Evolutionary conservation across 2,113 vertebrate genomes (phyloP), one percentile per base, ranked within the genome.

Genomic region (Desmodus rotundus): DNA sequence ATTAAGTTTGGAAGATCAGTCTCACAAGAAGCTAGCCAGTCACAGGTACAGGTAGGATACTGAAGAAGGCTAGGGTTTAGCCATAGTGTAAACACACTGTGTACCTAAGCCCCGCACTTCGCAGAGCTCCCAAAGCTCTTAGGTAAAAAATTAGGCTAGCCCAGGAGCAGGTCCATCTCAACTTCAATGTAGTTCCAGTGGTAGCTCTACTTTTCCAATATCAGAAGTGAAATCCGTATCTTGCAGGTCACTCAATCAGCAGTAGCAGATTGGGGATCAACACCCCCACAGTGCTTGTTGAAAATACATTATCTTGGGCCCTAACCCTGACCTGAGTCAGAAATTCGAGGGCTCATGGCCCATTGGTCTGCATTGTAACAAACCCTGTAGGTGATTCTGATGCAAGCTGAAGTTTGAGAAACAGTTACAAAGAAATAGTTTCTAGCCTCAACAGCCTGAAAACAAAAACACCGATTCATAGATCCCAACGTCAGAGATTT

Each of bases 211-310:
- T 31, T 67, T 20, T 10, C 19, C 4, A 15, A 4, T 54, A 31
- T 36, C 36, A 52, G 33, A 70, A 36, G 47, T 43, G 22, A 54
- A 19, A 88, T 70, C 68, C n/a, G 78, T 45, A 52, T 28, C 43
- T 43, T 43, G 17, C 4, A 24, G 3, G 6, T 28, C 1, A 7
- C 12, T 20, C 43, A 56, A 0, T 73, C 33, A 73, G 0, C 19
- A 54, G 50, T 54, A 80, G 24, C 3, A 50, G 13, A n/a, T n/a
- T n/a, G n/a, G n/a, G n/a, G n/a, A n/a, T n/a, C 58, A 68, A 4
- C 4, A 15, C 6, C 38, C 20, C 8, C 1, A 22, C 26, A 19
- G 33, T 6, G 26, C 26, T 28, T 20, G 3, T 12, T 70, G 14
- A 19, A 52, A 87, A 65, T 43, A 33, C 0, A 73, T 56, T 78